phyloP scores from a whole-genome alignment of 2,888 invertebrate species.

The Melanostoma scalare region DNA sequence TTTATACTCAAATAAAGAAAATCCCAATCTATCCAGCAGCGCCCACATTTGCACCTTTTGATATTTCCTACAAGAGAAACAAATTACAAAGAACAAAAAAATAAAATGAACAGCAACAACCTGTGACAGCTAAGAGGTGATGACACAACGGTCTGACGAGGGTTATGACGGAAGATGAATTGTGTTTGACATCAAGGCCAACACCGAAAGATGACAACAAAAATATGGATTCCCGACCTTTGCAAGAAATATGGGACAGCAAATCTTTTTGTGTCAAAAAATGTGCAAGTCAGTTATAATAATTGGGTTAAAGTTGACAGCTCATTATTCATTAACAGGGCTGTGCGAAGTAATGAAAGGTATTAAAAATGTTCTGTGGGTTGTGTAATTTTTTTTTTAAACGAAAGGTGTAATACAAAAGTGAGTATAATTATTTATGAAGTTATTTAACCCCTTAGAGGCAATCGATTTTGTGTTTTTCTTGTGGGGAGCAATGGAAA shows the following conservation, averaged over 20 bases:
- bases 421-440: too few relatives aligned
- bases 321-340: not conserved
- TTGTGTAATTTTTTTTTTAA: too few relatives aligned
- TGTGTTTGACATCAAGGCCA: not conserved
- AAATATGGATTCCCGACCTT: constrained; percentile 27
- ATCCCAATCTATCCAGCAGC: not conserved
- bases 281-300: constrained; percentile 4
- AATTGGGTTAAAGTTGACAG: constrained; percentile 31
- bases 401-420: too few relatives aligned
- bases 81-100: not conserved
- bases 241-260: not conserved
- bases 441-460: too few relatives aligned
- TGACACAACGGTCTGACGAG: constrained; percentile 38
- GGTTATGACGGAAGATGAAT: constrained; percentile 40
- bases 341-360: not conserved
- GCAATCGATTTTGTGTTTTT: too few relatives aligned
- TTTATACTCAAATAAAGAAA: not conserved
- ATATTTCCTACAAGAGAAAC: not conserved
- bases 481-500: too few relatives aligned
- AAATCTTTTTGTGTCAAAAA: constrained; percentile 31
- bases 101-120: constrained; percentile 14
- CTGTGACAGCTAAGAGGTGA: constrained; percentile 36
- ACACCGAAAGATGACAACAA: constrained; percentile 21
- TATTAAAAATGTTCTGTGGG: not conserved
- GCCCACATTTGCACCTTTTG: constrained; percentile 6